phyloP scores from a whole-genome alignment of 1,140 invertebrate genomes.

The Drosophila ambigua region DNA sequence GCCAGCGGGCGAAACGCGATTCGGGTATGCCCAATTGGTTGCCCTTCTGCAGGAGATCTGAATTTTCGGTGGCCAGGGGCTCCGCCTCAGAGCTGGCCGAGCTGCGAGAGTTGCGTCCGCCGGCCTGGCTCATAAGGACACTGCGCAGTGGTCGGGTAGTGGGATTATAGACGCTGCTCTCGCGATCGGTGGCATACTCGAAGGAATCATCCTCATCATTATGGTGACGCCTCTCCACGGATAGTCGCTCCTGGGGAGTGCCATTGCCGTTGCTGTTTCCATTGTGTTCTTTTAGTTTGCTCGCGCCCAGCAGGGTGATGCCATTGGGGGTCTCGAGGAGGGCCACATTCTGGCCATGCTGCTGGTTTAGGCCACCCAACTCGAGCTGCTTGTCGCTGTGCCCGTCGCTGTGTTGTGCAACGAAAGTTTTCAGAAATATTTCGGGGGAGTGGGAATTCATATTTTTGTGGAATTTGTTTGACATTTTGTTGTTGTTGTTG shows the following conservation, averaged over 20 bases:
- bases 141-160: conserved; percentile 71
- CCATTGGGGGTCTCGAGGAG: conserved; percentile 78
- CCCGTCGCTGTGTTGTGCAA: conserved; percentile 9
- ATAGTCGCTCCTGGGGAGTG: conserved; percentile 47
- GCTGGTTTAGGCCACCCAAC: conserved; percentile 32
- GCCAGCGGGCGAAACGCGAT: conserved; percentile 75
- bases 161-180: conserved; percentile 79
- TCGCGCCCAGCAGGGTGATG: conserved; percentile 71
- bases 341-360: conserved; percentile 73
- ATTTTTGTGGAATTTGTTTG: conserved; percentile 40
- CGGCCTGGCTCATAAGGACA: conserved; percentile 64
- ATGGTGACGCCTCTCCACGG: conserved; percentile 56
- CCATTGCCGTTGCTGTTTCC: conserved; percentile 44
- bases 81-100: conserved; percentile 16
- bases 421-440: conserved; percentile 8
- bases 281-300: conserved; percentile 50
- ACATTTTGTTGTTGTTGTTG: conserved; percentile 48
- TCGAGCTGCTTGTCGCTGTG: conserved; percentile 66
- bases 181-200: conserved; percentile 79
- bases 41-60: conserved; percentile 70
- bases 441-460: conserved; percentile 9
- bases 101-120: conserved; percentile 57
- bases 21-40: conserved; percentile 80
- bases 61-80: conserved; percentile 27
- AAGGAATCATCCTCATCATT: conserved; percentile 75